Base-by-base conservation (phyloP, 2,797 vertebrate species). In the Acridotheres tristis region DNA sequence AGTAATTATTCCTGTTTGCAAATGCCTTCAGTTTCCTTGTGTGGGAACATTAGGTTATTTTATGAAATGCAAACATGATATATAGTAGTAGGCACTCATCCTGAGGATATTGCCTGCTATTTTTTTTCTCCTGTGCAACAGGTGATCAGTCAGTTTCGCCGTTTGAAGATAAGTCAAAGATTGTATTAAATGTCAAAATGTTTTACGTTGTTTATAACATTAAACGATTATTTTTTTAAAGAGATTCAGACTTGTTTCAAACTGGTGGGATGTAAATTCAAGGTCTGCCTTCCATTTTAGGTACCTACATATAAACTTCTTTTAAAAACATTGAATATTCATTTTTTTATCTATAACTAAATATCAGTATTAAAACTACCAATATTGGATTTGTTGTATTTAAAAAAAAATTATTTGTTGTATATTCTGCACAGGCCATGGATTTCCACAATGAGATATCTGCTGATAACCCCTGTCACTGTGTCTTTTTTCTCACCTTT, bases 321-420 rank as follows among this genome's bases (percentile, higher is more conserved):
- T 80, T 50, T 45, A 20, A 58, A 83, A 88, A 26, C 26, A 30
- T 17, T 22, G 29, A 69, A 8, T 57, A 80, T 29, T 29, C 11
- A 21, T 40, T 18, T 59, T 66, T 79, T 42, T 0, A 43, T 40
- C 10, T 71, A 5, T 51, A 74, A 38, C 4, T 57, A 61, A 59
- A 57, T 51, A 34, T 4, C 10, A 78, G 6, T 42, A 67, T n/a
- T 58, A 38, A 50, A 51, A 43, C 29, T 40, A 25, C 23, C 65
- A 2, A n/a, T 40, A 42, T 30, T 18, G 9, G 1, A 9, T 30
- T 45, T 62, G 11, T 17, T n/a, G 2, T 5, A 8, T 63, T 17
- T 15, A 15, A 42, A 34, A 38, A 43, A 6, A 3, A 8, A 5
- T 19, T 19, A 7, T 13, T 71, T 59, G 16, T 4, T 74, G 23